phyloP scores from a whole-genome alignment of 2,113 vertebrate species.

The Hippocampus abdominalis region DNA sequence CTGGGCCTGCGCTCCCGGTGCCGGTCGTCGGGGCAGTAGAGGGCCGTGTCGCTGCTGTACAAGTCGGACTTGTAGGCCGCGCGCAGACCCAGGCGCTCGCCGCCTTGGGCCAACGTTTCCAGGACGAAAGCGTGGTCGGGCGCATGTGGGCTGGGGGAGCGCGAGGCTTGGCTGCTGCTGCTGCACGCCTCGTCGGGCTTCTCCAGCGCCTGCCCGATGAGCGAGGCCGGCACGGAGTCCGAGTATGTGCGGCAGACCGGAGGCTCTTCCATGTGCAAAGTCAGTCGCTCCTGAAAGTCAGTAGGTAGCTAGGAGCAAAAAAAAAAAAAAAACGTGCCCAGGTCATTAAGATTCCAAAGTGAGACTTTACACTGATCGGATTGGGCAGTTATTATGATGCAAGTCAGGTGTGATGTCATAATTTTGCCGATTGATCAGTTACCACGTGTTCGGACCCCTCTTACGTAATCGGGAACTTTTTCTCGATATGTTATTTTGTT shows the following conservation, averaged over 20 bases:
- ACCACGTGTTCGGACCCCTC: constrained; percentile 41
- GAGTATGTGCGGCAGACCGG: constrained; percentile 83
- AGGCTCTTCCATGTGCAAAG: constrained; percentile 84
- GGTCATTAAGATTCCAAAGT: background rate
- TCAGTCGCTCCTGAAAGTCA: constrained; percentile 90
- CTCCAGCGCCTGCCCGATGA: constrained; percentile 87
- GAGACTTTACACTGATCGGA: too few species aligned
- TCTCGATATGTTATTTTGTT: constrained; percentile 16
- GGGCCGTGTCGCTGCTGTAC: constrained; percentile 92
- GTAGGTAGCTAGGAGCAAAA: constrained; percentile 77
- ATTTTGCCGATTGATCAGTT: constrained; percentile 43
- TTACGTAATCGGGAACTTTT: constrained; percentile 23
- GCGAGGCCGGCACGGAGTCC: constrained; percentile 82
- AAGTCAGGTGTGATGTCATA: constrained; percentile 44
- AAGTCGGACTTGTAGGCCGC: constrained; percentile 85
- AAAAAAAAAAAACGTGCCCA: background rate
- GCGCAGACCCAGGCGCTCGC: constrained; percentile 73
- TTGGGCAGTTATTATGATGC: constrained; percentile 9
- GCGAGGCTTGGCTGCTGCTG: constrained; percentile 80
- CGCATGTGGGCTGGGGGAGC: constrained; percentile 80
- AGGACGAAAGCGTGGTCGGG: constrained; percentile 70
- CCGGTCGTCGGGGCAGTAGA: constrained; percentile 90
- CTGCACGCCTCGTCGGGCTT: constrained; percentile 83
- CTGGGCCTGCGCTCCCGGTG: constrained; percentile 82
- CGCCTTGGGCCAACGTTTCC: constrained; percentile 65